Evolutionary conservation across 2,797 vertebrate species (phyloP), one percentile per base, ranked within the genome.

Genomic region (Prionace glauca): DNA sequence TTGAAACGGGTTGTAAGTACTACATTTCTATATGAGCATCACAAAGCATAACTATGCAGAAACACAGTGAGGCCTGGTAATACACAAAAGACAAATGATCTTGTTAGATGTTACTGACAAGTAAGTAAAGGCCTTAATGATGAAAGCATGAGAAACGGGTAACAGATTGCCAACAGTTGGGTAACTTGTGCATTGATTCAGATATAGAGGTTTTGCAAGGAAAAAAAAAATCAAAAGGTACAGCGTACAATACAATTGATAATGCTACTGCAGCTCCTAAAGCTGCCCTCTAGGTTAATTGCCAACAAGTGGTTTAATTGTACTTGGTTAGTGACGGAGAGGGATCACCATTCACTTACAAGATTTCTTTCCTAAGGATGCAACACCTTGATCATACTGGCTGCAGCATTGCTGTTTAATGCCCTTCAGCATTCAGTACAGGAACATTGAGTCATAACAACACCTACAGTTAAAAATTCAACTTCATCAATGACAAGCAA

Each of bases 121-220:
- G 96, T 96, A 96, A 96, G 97, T 97, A 97, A 97, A 97, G 96
- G 96, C 8, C 74, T 97, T 97, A 96, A 95, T 41, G 11, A 92
- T 94, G 96, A 96, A 97, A 97, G 97, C 97, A 96, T 97, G 97
- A 97, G 96, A 97, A 96, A 97, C 96, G 97, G 97, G 97, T 96
- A 91, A 96, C 95, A 0, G 96, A 22, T 36, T 92, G 96, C 97
- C 96, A 97, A 97, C 97, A 97, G 97, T 97, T 96, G 96, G 97
- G 97, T 97, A 97, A 97, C 97, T 98, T 98, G 98, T 97, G 98
- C 97, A 97, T 97, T 97, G 97, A 97, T 98, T 98, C 97, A 97
- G 97, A 97, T 97, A 97, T 96, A 97, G 95, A 95, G 96, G 90
- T 96, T 96, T 96, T 93, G 94, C 95, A 95, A 71, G 36, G 92